Base-by-base conservation (phyloP, 1,140 invertebrate species). In the Dryas iulia region DNA sequence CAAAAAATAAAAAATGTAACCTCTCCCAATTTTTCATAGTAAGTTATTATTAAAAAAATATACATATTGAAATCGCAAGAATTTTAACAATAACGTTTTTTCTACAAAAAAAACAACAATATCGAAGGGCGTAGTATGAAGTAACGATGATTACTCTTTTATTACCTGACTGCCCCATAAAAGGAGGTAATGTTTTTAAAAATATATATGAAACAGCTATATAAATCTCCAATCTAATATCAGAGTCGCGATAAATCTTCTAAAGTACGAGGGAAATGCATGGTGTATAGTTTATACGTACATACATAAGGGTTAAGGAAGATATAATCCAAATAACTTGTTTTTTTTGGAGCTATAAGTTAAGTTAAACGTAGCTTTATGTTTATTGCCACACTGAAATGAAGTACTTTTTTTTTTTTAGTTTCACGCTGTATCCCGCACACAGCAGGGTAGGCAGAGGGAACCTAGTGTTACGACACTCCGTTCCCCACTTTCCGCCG, bases 151-250 rank as follows among this genome's bases (percentile, higher is more conserved):
- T 47, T 21, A 47, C 39, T 21, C 21, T 47, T 47, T 47, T 47
- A 47, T 21, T 47, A 47, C 39, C 39, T 18, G 39, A 47, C 14
- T 21, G 18, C 18, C 39, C 18, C 39, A 47, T 47, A 47, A 21
- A n/a, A 47, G 7, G 39, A 47, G 39, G 39, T 47, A 47, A 47
- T 47, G 39, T 47, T 21, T 21, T 47, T 18, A 47, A 47, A 47
- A 47, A 47, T 47, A 47, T 47, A 47, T 47, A 47, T 31, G 21
- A 47, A 47, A 47, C n/a, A 47, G 14, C 25, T 59, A 28, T 69
- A 62, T 69, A 69, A 62, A 62, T 62, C 66, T 62, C 24, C 53
- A 3, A 61, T 47, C 59, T 58, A 69, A 69, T 69, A 69, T 69
- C 66, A 69, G 31, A 62, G 18, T 31, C 24, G 53, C 66, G n/a